Conservation (phyloP, 2,113 vertebrate species). For the Oreochromis aureus region DNA sequence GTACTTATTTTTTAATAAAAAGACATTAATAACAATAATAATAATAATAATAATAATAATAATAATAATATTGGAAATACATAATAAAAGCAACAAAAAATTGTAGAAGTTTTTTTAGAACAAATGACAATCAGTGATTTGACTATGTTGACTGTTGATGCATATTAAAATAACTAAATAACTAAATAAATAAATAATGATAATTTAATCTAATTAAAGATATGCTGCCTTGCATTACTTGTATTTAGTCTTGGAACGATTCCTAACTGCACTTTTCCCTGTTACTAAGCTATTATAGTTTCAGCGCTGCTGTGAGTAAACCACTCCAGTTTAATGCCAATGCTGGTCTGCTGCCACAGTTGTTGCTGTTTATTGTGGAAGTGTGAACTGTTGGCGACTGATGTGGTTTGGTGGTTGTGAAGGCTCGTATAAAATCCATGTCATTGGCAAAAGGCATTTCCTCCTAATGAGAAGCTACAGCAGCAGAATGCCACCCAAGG, state of each 20-base stretch:
- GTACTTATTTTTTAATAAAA: neutral
- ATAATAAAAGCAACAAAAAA: neutral
- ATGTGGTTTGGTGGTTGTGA: constrained; percentile 46
- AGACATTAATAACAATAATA: neutral
- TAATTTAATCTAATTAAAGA: neutral
- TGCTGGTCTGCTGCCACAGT: neutral
- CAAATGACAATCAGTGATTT: neutral
- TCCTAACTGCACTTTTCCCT: neutral
- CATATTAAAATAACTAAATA: neutral
- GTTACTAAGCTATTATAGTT: neutral
- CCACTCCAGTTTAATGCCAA: neutral
- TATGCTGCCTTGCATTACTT: neutral
- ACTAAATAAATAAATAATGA: neutral
- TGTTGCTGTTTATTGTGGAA: neutral
- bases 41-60: too few relatives aligned
- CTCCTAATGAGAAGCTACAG: constrained; percentile 20
- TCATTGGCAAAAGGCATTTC: constrained; percentile 15
- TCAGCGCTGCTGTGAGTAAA: neutral
- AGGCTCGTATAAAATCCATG: constrained; percentile 1
- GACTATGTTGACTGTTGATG: neutral
- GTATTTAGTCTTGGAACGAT: neutral
- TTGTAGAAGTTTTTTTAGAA: neutral
- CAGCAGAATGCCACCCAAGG: neutral
- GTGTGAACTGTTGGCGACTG: constrained; percentile 11
- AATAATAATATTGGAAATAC: neutral